Percentiles rank a stretch among this genome's conserved stretches.
Evolutionary conservation across 2,113 vertebrate species (phyloP).

Genomic region (Orycteropus afer): DNA sequence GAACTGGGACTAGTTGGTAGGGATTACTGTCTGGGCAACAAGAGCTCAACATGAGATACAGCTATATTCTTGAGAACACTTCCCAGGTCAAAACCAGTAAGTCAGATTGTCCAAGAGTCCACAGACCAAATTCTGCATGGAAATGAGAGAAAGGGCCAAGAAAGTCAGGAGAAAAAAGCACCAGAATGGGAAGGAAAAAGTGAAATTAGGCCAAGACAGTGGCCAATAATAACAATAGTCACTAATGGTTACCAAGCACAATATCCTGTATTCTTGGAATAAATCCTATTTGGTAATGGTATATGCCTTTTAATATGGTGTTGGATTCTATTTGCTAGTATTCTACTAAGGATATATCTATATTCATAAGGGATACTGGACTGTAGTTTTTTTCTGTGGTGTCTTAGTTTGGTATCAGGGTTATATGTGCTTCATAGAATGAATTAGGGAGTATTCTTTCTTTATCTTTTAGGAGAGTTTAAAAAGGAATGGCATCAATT

Average conservation of each 20-base stretch:
- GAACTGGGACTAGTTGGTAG: neutral
- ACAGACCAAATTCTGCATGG: conserved; percentile 1
- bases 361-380: no score
- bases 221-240: neutral
- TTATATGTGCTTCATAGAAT: no score
- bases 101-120: neutral
- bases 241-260: neutral
- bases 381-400: no score
- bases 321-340: no score
- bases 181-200: neutral
- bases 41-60: neutral
- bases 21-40: neutral
- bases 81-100: conserved; percentile 53
- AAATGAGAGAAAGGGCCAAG: neutral
- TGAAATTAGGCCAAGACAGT: neutral
- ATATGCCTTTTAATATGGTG: no score
- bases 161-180: conserved; percentile 1
- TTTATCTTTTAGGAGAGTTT: no score
- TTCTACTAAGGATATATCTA: no score
- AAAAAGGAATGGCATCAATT: no score
- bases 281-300: no score
- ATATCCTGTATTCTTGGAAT: no score
- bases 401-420: no score
- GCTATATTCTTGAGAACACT: neutral
- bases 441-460: no score